These are phyloP conservation scores for Epinephelus lanceolatus DNA, from an alignment of 2,113 vertebrate species.

Conservation along the genomic window DNA sequence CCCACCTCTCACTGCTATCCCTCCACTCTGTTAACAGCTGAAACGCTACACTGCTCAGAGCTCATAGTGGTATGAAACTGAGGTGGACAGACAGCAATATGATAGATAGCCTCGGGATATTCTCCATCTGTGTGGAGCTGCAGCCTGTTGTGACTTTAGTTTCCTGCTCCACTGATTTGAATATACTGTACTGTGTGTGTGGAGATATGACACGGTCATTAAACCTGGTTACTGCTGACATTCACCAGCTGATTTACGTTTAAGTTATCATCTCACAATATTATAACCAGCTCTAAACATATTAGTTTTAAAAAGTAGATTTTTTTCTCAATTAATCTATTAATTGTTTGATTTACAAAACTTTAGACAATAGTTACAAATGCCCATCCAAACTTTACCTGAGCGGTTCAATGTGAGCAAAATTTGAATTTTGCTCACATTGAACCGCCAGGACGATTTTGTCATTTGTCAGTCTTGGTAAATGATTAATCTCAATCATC, in stretches of 20 bases:
- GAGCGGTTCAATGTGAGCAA: no score
- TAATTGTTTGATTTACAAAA: neutral
- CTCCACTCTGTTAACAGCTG: conserved; percentile 80
- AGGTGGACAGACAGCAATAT: conserved; percentile 59
- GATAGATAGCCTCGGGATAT: conserved; percentile 53
- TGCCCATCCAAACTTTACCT: neutral
- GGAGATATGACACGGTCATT: neutral
- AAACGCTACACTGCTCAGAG: conserved; percentile 75
- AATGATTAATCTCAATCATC: neutral
- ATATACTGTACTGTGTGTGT: neutral
- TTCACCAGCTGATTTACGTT: neutral
- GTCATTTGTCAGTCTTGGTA: neutral
- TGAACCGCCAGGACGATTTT: neutral
- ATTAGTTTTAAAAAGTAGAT: neutral
- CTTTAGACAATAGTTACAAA: neutral
- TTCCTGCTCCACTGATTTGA: conserved; percentile 41
- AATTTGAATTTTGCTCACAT: neutral
- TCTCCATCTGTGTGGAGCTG: conserved; percentile 31
- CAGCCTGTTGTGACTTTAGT: conserved; percentile 29
- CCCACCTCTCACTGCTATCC: conserved; percentile 60
- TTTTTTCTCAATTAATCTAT: neutral
- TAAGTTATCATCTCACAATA: neutral
- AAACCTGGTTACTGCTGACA: neutral
- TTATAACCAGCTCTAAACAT: neutral
- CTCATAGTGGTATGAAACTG: conserved; percentile 53